Evolutionary conservation across 2,888 invertebrate genomes (phyloP).

Genomic region (Xanthia togata): DNA sequence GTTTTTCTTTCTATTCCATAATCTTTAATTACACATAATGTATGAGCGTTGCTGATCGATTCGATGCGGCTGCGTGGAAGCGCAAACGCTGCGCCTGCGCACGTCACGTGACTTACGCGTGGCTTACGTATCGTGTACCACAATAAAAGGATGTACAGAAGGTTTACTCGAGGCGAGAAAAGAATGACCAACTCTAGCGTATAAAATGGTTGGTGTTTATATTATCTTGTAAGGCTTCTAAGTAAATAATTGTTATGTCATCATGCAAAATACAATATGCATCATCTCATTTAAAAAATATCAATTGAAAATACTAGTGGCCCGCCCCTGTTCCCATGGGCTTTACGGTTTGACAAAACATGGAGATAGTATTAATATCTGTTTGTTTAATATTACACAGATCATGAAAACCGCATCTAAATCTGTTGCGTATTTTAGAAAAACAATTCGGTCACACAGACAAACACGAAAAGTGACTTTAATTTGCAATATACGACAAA

Average conservation of each 20-base stretch:
- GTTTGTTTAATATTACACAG: too few relatives aligned
- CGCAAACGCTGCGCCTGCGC: conserved; percentile 59
- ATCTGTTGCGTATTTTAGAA: too few relatives aligned
- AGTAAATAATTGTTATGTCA: not conserved
- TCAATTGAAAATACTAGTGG: not conserved
- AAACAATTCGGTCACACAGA: too few relatives aligned
- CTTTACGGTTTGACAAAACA: too few relatives aligned
- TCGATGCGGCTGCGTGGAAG: conserved; percentile 48
- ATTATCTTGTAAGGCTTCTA: not conserved
- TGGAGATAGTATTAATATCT: too few relatives aligned
- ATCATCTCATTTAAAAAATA: not conserved
- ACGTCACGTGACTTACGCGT: conserved; percentile 79
- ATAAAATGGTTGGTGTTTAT: not conserved
- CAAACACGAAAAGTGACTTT: too few relatives aligned
- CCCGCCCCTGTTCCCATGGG: not conserved
- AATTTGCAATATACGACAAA: too few relatives aligned
- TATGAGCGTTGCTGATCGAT: conserved; percentile 59
- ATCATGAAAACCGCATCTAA: too few relatives aligned
- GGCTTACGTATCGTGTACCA: conserved; percentile 51
- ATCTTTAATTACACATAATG: conserved; percentile 64
- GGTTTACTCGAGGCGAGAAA: conserved; percentile 5
- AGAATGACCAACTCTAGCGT: not conserved
- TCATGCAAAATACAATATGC: not conserved
- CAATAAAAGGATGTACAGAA: conserved; percentile 1
- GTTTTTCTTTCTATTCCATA: conserved; percentile 46